phyloP scores from a whole-genome alignment of 2,113 vertebrate species.

The Tonatia bakeri region DNA sequence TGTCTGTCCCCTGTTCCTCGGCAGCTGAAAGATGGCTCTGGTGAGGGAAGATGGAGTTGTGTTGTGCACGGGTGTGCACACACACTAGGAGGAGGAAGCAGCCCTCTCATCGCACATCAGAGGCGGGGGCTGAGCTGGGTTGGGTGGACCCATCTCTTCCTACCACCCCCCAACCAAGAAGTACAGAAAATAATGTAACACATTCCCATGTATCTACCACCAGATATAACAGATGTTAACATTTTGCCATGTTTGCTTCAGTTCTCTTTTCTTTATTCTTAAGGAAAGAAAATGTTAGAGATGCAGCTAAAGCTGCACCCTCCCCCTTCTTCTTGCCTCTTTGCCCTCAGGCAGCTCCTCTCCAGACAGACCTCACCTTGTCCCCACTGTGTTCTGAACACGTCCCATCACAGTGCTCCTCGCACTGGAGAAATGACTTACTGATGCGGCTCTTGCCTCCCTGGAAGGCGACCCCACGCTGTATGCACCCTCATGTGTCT shows the following conservation, averaged over 20 bases:
- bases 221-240: slow-evolving; percentile 64
- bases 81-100: not conserved
- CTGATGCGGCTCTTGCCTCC: not conserved
- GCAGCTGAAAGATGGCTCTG: not conserved
- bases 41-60: not conserved
- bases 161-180: not conserved
- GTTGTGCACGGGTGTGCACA: too few relatives aligned
- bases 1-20: not conserved
- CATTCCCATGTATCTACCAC: slow-evolving; percentile 45
- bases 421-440: not conserved
- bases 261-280: slow-evolving; percentile 12
- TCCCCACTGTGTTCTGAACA: not conserved
- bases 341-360: not conserved
- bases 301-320: not conserved
- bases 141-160: not conserved
- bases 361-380: not conserved
- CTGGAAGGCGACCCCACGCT: not conserved
- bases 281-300: slow-evolving; percentile 30
- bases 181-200: slow-evolving; percentile 42
- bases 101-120: not conserved
- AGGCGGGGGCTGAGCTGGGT: not conserved
- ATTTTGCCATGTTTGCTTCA: slow-evolving; percentile 45
- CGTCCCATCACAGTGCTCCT: not conserved
- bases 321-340: too few relatives aligned
- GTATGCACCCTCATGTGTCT: not conserved